Base-by-base conservation (phyloP, 1,140 invertebrate genomes). In the Philopotamus ludificatus region DNA sequence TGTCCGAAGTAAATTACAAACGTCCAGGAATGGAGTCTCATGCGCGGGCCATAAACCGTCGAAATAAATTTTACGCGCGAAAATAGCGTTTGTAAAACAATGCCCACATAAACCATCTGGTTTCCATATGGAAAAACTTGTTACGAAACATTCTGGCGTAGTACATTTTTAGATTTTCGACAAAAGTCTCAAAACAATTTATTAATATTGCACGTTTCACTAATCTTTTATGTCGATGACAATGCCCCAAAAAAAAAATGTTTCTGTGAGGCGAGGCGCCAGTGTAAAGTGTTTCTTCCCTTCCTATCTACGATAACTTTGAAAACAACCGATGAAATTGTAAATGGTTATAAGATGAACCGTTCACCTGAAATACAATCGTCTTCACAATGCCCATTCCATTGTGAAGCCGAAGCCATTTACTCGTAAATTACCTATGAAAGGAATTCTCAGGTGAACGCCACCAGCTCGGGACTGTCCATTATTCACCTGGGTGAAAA, bases 391-490 rank as follows among this genome's bases (percentile, higher is more conserved):
- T 20, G 42, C 10, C 44, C 18, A 9, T 18, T 12, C 28, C 42
- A 60, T 60, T 60, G 44, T 60, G 34, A 47, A 60, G 54, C 34
- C 57, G 57, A 60, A 60, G 23, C 57, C 57, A 60, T 60, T 60
- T 60, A 49, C 57, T 60, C 42, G 44, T 60, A 60, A 60, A 60
- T 60, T 60, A 60, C 57, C 42, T 22, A 60, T 60, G 57, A 60
- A 60, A 60, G 57, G 39, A 60, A 60, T 60, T 60, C 57, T 47
- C 57, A 49, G 54, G 34, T 57, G 54, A 49, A 60, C 41, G 57
- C 57, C 57, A 60, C 57, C 44, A 18, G 9, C 23, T n/a, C 21
- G 23, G 15, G 12, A 10, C 34, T 42, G 25, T 60, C 42, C 42
- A 60, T 60, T 60, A 47, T 60, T 15, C 16, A 9, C 22, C 8